Evolutionary conservation across 2,888 invertebrate genomes (phyloP).

Genomic region (Caprella mutica): DNA sequence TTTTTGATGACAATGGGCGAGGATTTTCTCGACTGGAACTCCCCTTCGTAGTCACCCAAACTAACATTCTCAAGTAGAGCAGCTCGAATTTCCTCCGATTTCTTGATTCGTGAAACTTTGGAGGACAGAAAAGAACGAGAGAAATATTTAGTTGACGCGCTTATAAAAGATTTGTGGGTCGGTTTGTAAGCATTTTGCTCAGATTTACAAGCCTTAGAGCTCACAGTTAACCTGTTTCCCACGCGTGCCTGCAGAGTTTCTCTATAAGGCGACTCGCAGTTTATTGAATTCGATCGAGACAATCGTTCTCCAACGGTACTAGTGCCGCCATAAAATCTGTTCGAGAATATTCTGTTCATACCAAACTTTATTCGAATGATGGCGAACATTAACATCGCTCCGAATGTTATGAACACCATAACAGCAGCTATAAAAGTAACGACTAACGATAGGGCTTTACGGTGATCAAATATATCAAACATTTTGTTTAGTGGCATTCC

Average conservation of each 20-base stretch:
- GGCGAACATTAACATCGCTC: background rate
- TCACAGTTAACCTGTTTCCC: background rate
- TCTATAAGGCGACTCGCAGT: background rate
- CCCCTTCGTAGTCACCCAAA: slow-evolving; percentile 4
- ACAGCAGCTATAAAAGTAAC: background rate
- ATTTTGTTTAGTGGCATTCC: background rate
- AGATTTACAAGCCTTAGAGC: background rate
- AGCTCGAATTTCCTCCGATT: slow-evolving; percentile 3
- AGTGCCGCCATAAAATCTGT: background rate
- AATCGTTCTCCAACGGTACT: background rate
- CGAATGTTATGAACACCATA: background rate
- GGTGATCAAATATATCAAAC: slow-evolving; percentile 3
- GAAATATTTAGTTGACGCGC: background rate
- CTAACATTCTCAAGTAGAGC: slow-evolving; percentile 4
- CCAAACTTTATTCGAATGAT: slow-evolving; percentile 1
- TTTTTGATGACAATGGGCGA: too few relatives aligned
- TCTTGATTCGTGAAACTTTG: background rate
- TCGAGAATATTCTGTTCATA: background rate
- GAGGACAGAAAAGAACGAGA: background rate
- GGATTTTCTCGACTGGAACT: too few relatives aligned
- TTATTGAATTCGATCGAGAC: slow-evolving; percentile 1
- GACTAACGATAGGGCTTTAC: background rate
- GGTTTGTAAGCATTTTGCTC: background rate
- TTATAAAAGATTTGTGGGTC: background rate
- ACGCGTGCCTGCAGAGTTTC: background rate